These are phyloP conservation scores for Petromus typicus DNA, from an alignment of 2,113 vertebrate species.

Conservation along the genomic window DNA sequence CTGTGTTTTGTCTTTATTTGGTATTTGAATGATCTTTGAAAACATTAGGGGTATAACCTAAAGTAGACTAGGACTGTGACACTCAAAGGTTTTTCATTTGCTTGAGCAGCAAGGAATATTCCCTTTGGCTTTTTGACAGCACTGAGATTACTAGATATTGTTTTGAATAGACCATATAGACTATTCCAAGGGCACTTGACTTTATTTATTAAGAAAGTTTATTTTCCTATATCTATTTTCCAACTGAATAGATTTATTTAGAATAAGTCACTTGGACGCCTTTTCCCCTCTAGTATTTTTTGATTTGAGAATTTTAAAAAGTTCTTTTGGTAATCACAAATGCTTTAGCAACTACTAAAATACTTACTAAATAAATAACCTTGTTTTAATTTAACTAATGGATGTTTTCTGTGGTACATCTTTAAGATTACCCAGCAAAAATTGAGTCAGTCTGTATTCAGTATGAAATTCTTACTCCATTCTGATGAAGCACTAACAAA, in stretches of 20 bases:
- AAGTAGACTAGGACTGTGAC: not conserved
- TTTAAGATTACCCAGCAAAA: constrained; percentile 82
- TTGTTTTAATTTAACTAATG: constrained; percentile 78
- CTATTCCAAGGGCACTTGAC: constrained; percentile 1
- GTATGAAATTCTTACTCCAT: constrained; percentile 80
- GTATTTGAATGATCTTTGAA: not conserved
- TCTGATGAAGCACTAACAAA: constrained; percentile 76
- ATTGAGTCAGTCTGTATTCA: constrained; percentile 74
- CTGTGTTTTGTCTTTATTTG: not conserved
- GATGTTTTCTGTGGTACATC: constrained; percentile 78
- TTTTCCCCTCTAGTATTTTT: constrained; percentile 71
- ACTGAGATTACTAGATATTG: constrained; percentile 15
- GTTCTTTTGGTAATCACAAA: constrained; percentile 68
- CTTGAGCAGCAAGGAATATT: not conserved
- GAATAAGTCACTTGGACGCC: constrained; percentile 36
- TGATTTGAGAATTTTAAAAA: constrained; percentile 69
- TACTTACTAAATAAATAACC: constrained; percentile 76
- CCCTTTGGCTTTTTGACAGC: not conserved
- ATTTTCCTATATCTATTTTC: constrained; percentile 50
- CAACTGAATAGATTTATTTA: constrained; percentile 33
- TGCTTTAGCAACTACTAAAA: constrained; percentile 49
- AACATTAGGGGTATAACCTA: not conserved
- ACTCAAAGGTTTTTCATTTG: not conserved
- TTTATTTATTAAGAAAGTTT: constrained; percentile 11
- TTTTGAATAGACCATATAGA: not conserved